These are phyloP conservation scores for Xiphias gladius DNA, from an alignment of 2,113 vertebrate species.

Conservation along the genomic window DNA sequence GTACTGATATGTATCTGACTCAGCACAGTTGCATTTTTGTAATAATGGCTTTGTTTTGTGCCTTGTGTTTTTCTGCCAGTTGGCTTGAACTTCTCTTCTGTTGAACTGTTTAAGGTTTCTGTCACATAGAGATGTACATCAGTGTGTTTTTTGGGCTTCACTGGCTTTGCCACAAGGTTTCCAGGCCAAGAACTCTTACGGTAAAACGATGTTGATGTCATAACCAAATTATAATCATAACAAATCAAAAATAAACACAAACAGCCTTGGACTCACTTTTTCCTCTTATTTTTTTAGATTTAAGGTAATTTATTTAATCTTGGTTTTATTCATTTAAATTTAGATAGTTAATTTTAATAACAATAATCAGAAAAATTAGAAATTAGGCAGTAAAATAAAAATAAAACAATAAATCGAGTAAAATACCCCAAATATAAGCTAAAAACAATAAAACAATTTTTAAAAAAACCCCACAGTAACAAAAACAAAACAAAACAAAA, in stretches of 20 bases:
- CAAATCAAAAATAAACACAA: neutral
- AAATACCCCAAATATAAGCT: too few relatives aligned
- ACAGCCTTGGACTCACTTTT: neutral
- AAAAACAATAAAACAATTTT: too few relatives aligned
- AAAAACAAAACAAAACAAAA: too few relatives aligned
- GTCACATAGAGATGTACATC: neutral
- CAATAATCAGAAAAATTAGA: neutral
- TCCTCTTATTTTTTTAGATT: neutral
- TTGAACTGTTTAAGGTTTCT: constrained; percentile 19
- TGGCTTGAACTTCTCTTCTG: neutral
- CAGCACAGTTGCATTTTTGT: neutral
- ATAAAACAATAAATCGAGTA: too few relatives aligned
- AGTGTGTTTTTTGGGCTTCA: neutral
- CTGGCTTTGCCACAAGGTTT: neutral
- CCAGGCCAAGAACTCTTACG: constrained; percentile 1
- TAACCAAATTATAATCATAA: neutral
- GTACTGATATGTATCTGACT: neutral
- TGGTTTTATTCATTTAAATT: neutral
- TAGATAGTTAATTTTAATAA: neutral
- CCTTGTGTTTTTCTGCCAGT: neutral
- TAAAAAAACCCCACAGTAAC: too few relatives aligned
- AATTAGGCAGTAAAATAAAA: too few relatives aligned
- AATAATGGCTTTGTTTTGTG: constrained; percentile 1
- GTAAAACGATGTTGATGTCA: constrained; percentile 1
- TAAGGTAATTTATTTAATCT: neutral